Conservation (phyloP, 2,113 vertebrate species). For the Carlito syrichta region DNA sequence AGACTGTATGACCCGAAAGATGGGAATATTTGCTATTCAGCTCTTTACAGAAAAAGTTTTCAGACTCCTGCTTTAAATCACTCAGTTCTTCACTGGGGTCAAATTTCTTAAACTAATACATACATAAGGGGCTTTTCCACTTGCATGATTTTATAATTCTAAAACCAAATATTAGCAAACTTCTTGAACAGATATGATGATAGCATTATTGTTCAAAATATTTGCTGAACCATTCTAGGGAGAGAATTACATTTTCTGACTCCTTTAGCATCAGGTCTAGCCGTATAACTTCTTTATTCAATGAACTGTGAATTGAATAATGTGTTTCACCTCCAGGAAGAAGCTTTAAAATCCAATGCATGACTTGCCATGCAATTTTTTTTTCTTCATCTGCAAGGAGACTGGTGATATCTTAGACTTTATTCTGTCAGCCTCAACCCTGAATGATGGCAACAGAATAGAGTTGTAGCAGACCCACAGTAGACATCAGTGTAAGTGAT, state of each 20-base stretch:
- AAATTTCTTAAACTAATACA: constrained; percentile 18
- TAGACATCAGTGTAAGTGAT: background rate
- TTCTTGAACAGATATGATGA: background rate
- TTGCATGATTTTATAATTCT: background rate
- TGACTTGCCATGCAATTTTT: background rate
- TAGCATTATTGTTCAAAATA: constrained; percentile 42
- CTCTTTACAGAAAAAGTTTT: background rate
- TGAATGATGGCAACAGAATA: background rate
- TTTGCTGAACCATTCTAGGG: background rate
- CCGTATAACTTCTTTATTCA: constrained; percentile 43
- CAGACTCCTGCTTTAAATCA: background rate
- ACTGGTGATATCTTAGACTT: background rate
- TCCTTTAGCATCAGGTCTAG: background rate
- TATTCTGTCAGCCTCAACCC: background rate
- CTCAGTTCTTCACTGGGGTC: background rate
- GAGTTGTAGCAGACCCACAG: background rate
- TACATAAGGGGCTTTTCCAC: background rate
- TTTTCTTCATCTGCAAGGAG: constrained; percentile 16
- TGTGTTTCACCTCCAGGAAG: constrained; percentile 14
- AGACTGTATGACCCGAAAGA: background rate
- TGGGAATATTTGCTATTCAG: background rate
- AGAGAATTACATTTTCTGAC: constrained; percentile 18
- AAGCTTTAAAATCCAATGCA: constrained; percentile 27
- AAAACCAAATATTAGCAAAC: constrained; percentile 11
- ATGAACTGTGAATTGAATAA: constrained; percentile 56